Percentiles rank a stretch among this genome's conserved stretches.
Evolutionary conservation across 2,797 vertebrate species (phyloP).

Genomic region (Brachymystax lenok): DNA sequence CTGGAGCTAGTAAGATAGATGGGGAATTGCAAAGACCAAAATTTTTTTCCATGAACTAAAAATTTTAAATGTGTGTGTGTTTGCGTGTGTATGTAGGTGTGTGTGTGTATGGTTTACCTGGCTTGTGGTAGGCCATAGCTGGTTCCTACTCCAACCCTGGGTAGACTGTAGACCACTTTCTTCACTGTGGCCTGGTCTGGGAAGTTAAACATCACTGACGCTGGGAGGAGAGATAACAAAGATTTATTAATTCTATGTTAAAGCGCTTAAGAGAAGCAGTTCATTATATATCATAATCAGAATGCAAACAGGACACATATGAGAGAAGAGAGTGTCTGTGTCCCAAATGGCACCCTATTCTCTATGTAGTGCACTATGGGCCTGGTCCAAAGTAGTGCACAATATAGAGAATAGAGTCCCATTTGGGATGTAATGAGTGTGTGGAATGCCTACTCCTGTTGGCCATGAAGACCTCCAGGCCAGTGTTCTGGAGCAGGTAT

Average conservation of each 20-base stretch:
- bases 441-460: slow-evolving; percentile 87
- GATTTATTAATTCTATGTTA: slow-evolving; percentile 13
- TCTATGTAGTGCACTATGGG: neutral
- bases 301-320: neutral
- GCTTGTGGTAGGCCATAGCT: slow-evolving; percentile 98
- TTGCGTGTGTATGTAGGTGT: neutral
- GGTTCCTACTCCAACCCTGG: slow-evolving; percentile 96
- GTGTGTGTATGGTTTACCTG: slow-evolving; percentile 76
- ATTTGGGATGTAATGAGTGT: neutral
- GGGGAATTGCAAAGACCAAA: neutral
- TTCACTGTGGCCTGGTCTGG: slow-evolving; percentile 96
- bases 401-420: too few relatives aligned
- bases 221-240: slow-evolving; percentile 69
- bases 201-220: slow-evolving; percentile 98
- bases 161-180: slow-evolving; percentile 94
- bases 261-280: neutral
- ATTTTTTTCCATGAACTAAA: neutral
- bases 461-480: slow-evolving; percentile 97
- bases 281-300: slow-evolving; percentile 9
- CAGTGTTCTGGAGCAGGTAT: slow-evolving; percentile 93
- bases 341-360: neutral
- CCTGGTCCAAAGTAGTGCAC: too few relatives aligned
- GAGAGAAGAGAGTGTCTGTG: neutral
- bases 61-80: neutral
- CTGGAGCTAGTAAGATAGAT: neutral